Conservation (phyloP, 2,113 vertebrate genomes). For the Seriola aureovittata region DNA sequence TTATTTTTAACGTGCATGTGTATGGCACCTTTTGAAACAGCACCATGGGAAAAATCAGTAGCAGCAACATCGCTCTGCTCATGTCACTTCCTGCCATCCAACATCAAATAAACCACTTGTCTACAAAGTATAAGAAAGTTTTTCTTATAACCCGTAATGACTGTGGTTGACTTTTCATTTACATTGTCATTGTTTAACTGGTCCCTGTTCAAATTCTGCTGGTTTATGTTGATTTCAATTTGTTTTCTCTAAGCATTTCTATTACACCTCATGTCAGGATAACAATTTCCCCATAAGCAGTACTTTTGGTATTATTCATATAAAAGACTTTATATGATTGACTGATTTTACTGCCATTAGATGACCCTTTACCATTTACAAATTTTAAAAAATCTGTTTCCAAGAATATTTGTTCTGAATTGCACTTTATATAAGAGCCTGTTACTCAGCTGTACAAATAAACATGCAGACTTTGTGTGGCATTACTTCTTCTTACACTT, state of each 20-base stretch:
- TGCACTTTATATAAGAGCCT: constrained; percentile 28
- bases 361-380: neutral
- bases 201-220: neutral
- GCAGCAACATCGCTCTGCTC: neutral
- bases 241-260: neutral
- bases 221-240: neutral
- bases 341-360: neutral
- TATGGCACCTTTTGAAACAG: neutral
- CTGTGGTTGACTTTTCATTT: constrained; percentile 11
- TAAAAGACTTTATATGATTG: neutral
- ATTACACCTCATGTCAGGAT: neutral
- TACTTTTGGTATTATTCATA: neutral
- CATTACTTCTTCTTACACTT: constrained; percentile 30
- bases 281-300: neutral
- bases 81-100: constrained; percentile 47
- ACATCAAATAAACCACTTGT: constrained; percentile 35
- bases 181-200: neutral
- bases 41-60: neutral
- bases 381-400: neutral
- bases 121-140: neutral
- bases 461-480: constrained; percentile 26
- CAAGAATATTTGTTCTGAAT: constrained; percentile 4
- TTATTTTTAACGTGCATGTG: neutral
- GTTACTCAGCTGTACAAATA: constrained; percentile 35
- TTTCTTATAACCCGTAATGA: constrained; percentile 3